These are phyloP conservation scores for Halcyon leucocephala DNA, from an alignment of 2,797 vertebrate species.

Conservation along the genomic window DNA sequence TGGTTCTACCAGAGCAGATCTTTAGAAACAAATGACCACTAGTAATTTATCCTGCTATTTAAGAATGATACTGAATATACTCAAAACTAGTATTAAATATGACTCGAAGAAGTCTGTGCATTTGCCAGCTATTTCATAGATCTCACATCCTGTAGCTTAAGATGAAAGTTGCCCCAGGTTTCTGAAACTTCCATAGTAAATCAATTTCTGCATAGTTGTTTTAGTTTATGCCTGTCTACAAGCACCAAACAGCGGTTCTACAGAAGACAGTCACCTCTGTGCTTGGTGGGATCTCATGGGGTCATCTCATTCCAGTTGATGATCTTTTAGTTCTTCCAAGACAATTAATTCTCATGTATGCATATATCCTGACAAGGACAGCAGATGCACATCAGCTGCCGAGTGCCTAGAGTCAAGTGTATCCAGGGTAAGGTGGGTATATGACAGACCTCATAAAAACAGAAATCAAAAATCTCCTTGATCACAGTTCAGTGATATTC, in stretches of 20 bases:
- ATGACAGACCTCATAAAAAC: background rate
- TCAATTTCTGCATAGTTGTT: background rate
- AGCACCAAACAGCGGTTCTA: background rate
- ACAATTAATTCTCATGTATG: background rate
- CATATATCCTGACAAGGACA: background rate
- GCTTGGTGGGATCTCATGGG: background rate
- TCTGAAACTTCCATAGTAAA: background rate
- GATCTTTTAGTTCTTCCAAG: background rate
- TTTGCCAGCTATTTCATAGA: fast-evolving
- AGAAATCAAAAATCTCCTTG: background rate
- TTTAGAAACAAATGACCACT: background rate
- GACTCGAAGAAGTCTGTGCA: fast-evolving
- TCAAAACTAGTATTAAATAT: background rate
- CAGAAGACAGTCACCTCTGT: background rate
- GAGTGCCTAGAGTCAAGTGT: background rate
- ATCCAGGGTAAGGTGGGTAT: background rate
- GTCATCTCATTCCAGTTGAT: too few species aligned
- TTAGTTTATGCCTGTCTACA: background rate
- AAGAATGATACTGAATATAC: background rate
- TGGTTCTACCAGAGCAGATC: background rate
- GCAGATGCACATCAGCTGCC: background rate
- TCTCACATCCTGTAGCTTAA: background rate
- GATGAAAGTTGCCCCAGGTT: background rate
- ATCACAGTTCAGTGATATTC: fast-evolving
- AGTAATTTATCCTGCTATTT: background rate